phyloP scores from a whole-genome alignment of 2,113 vertebrate species.

The Neolamprologus caudopunctatus region DNA sequence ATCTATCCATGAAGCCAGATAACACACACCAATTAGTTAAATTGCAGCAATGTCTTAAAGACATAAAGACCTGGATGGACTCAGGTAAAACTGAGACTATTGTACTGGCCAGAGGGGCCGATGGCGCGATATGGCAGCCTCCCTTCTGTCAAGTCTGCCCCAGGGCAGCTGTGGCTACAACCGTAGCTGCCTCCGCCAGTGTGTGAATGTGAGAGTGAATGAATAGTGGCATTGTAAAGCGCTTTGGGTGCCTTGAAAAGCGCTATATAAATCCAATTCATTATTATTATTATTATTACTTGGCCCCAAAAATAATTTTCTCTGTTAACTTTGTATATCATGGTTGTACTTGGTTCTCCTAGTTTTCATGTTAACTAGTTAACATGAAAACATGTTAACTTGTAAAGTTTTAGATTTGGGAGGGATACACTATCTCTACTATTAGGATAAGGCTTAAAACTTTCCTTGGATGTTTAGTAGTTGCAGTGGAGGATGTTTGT shows the following conservation, averaged over 20 bases:
- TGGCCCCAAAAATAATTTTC: background rate
- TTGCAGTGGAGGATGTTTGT: too few relatives aligned
- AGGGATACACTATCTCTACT: rapidly evolving
- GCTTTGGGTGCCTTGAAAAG: too few relatives aligned
- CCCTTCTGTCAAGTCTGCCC: too few relatives aligned
- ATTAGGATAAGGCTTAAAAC: background rate
- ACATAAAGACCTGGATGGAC: background rate
- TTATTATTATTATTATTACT: too few relatives aligned
- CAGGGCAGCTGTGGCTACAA: too few relatives aligned
- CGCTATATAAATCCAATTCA: too few relatives aligned
- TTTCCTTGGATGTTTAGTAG: background rate
- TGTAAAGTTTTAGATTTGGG: background rate
- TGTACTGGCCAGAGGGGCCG: background rate
- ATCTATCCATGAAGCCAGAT: background rate
- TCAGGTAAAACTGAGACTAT: background rate
- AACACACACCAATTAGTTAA: background rate
- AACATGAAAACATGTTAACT: background rate
- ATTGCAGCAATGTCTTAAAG: background rate
- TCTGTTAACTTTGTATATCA: background rate
- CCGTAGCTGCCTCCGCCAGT: too few relatives aligned
- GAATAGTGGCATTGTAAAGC: too few relatives aligned
- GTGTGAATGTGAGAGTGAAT: too few relatives aligned
- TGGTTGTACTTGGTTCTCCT: too few relatives aligned
- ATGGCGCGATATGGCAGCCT: too few relatives aligned
- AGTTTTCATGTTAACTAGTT: too few relatives aligned